Base-by-base conservation (phyloP, 2,888 invertebrate species). In the Chironomus riparius region DNA sequence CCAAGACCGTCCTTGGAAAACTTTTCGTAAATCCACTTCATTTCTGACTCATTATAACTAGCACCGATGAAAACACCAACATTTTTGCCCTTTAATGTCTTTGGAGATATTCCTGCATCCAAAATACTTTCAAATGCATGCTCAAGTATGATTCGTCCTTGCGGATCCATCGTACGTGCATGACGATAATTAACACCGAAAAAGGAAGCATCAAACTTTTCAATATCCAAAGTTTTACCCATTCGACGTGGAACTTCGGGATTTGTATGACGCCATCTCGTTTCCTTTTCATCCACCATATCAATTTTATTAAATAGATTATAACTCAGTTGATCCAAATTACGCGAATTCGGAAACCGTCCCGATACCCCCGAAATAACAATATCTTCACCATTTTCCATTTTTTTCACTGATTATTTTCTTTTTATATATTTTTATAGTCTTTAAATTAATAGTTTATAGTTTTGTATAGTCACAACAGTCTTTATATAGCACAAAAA, bases 21-120 rank as follows among this genome's bases (percentile, higher is more conserved):
- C 71, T 89, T 87, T 80, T 92, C 90, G 80, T 88, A 87, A 79
- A 91, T 88, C 87, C 91, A 89, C 10, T 88, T 89, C 80, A 91
- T 90, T 80, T 91, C 91, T 0, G 91, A 88, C 80, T 94, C 94
- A 0, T 92, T 91, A 81, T 89, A 90, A 81, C 91, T 91, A 56
- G 89, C 88, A 0, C 93, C 94, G 28, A 93, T 87, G 82, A 91
- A 94, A 5, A 94, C 93, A 10, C 93, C 94, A 0, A 92, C 92
- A 78, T 87, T 90, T 0, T 89, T 88, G 72, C 92, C 92, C 48
- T 89, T 86, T 6, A 94, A 82, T 73, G 88, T 87, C 72, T 87
- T 86, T 0, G 94, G 94, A 81, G 92, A 90, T 48, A 86, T 84
- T 81, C 88, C 88, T 56, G 89, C 86, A 83, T 90, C 90, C 24